Evolutionary conservation across 2,113 vertebrate genomes (phyloP), one percentile per base, ranked within the genome.

Genomic region (Alethe castanea): DNA sequence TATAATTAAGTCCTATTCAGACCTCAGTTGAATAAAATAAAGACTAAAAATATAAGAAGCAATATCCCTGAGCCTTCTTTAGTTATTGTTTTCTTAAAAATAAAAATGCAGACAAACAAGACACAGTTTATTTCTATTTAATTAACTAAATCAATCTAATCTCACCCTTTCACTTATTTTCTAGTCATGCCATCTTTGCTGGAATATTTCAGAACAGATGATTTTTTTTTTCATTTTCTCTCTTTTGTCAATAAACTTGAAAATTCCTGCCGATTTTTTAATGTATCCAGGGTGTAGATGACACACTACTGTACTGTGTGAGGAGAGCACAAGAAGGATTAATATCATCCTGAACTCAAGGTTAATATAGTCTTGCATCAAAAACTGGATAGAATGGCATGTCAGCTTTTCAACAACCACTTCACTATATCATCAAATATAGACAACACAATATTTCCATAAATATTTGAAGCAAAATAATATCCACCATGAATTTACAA

Each of bases 391-490:
- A 91, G 61, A 93, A 88, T 60, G 91, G 81, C 80, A 95, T 74
- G 61, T 96, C 76, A 91, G 86, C 60, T 98, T 93, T 97, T 94
- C 72, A 96, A 83, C 15, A 95, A 64, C 31, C n/a, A 94, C 88
- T 96, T 96, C n/a, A n/a, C n/a, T n/a, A n/a, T n/a, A 91, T 96
- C 94, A 97, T 78, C 62, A 92, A 95, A 90, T 76, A 67, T 77
- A 90, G 90, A 96, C 92, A 97, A 44, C 53, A 91, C 62, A 86
- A 71, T 96, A 96, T 87, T 92, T 92, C 82, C 72, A 97, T 96
- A 95, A 97, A 96, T 96, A 96, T 95, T 96, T 80, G 33, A 88
- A 84, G 61, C 7, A 90, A 96, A 36, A 78, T 87, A 93, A 40
- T 84, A 96, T 53, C 57, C 45, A 71, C 76, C 17, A 96, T 93